Percentiles rank a stretch among this genome's conserved stretches.
phyloP scores from a whole-genome alignment of 2,113 vertebrate species.

The Nerophis ophidion region DNA sequence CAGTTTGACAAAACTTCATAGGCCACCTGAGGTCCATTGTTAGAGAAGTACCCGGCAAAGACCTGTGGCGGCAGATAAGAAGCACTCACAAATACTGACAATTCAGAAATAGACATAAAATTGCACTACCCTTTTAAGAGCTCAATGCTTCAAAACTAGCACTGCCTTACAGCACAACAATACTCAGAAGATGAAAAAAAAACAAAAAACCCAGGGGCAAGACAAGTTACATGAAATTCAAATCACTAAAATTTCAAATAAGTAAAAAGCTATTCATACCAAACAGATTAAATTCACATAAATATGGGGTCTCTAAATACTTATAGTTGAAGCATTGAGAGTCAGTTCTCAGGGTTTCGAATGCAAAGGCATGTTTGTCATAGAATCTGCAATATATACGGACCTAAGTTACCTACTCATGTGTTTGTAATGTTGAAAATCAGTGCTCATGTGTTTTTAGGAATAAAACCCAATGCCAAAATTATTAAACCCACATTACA shows the following conservation, averaged over 20 bases:
- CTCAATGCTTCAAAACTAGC: constrained; percentile 18
- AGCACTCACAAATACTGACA: constrained; percentile 41
- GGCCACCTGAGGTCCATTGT: constrained; percentile 65
- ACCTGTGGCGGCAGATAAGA: constrained; percentile 48
- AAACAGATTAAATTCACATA: no score
- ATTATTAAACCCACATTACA: no score
- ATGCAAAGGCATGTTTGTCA: no score
- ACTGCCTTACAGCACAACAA: constrained; percentile 29
- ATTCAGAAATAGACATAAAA: constrained; percentile 29
- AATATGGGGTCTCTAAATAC: no score
- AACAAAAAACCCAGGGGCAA: background rate
- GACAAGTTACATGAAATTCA: background rate
- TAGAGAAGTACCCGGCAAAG: constrained; percentile 50
- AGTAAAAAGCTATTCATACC: background rate
- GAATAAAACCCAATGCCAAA: background rate
- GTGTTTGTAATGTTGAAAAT: background rate
- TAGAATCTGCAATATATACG: no score
- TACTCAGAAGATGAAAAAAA: background rate
- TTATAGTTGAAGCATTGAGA: no score
- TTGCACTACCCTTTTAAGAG: constrained; percentile 28
- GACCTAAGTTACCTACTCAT: no score
- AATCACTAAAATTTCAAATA: background rate
- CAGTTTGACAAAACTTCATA: constrained; percentile 53
- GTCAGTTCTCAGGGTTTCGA: no score
- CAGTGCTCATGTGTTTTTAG: background rate